Percentiles rank a stretch among this genome's conserved stretches.
These are phyloP conservation scores for Cremastinae sp. DNA, from an alignment of 2,888 invertebrate species.

Conservation along the genomic window DNA sequence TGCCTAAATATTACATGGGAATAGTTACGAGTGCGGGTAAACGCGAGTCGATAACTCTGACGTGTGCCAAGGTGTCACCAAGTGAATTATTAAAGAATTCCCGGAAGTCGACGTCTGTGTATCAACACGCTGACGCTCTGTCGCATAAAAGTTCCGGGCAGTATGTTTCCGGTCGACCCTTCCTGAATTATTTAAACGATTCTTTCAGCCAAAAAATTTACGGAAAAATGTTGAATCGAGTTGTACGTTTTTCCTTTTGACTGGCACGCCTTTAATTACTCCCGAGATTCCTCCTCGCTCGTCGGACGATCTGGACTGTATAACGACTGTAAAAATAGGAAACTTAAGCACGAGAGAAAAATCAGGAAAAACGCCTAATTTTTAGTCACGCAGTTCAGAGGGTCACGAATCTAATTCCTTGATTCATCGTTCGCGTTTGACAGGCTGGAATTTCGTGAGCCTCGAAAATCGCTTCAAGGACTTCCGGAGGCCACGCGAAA, in stretches of 20 bases:
- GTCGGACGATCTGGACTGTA: too few relatives aligned
- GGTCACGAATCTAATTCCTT: conserved; percentile 30
- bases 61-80: conserved; percentile 51
- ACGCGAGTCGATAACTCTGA: conserved; percentile 63
- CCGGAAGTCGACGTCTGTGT: conserved; percentile 32
- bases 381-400: conserved; percentile 34
- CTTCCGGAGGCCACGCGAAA: conserved; percentile 53
- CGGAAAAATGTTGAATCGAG: too few relatives aligned
- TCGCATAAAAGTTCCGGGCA: neutral
- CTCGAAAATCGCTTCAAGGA: conserved; percentile 51
- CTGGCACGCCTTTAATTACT: too few relatives aligned
- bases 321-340: neutral
- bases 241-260: too few relatives aligned
- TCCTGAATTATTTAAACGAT: too few relatives aligned
- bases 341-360: conserved; percentile 6
- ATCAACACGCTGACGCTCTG: conserved; percentile 2
- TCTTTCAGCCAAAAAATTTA: too few relatives aligned
- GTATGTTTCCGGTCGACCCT: too few relatives aligned
- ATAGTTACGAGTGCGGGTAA: conserved; percentile 25
- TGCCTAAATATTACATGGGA: too few relatives aligned
- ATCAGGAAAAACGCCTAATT: neutral
- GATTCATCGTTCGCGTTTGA: conserved; percentile 6
- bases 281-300: too few relatives aligned
- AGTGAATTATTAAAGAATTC: conserved; percentile 64
- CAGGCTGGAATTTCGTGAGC: conserved; percentile 19